Evolutionary conservation across 2,113 vertebrate species (phyloP).

Genomic region (Lycocorax pyrrhopterus): DNA sequence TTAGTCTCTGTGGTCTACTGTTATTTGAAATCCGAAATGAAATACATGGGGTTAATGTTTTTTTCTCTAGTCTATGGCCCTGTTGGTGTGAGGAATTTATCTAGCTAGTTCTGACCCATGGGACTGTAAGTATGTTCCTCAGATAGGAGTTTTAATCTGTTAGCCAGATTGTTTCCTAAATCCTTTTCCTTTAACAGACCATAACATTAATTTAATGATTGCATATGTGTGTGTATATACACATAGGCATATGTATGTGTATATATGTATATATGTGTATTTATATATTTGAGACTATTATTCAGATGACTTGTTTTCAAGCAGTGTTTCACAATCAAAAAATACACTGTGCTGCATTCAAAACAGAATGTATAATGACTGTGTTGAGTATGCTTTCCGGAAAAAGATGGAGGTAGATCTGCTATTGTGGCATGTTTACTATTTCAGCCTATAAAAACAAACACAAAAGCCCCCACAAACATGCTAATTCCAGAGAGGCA

Average conservation of each 20-base stretch:
- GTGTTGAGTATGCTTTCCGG: not conserved
- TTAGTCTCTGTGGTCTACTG: constrained; percentile 17
- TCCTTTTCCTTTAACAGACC: not conserved
- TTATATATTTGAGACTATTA: not conserved
- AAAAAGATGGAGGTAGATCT: not conserved
- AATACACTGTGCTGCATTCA: constrained; percentile 26
- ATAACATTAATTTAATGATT: not conserved
- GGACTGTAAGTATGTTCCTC: not conserved
- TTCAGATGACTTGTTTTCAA: not conserved
- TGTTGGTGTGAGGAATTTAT: not conserved
- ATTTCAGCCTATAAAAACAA: not conserved
- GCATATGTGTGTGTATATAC: not conserved
- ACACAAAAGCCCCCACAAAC: not conserved
- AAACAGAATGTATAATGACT: not conserved
- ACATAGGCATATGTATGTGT: not conserved
- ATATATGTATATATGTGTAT: constrained; percentile 23
- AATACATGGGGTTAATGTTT: not conserved
- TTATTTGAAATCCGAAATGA: constrained; percentile 7
- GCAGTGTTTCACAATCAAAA: constrained; percentile 43
- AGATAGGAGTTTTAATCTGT: constrained; percentile 22
- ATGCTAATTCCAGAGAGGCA: not conserved
- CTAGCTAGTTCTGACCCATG: not conserved
- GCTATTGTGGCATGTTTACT: not conserved
- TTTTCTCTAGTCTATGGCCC: not conserved
- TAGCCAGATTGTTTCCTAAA: constrained; percentile 39